Evolutionary conservation across 1,140 invertebrate genomes (phyloP).

Genomic region (Chlorops oryzae): DNA sequence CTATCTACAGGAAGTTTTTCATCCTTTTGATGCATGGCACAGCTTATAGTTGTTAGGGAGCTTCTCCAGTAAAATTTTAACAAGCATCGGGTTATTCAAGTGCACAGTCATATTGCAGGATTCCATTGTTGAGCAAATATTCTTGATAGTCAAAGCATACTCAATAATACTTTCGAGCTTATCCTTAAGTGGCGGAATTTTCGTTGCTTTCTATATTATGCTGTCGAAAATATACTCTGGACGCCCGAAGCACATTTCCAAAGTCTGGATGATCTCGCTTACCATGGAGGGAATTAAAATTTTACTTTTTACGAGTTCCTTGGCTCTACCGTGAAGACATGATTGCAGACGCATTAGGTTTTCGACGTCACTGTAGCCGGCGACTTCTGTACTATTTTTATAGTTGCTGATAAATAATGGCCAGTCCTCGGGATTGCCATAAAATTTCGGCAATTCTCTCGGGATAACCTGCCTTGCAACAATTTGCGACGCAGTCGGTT

Average conservation of each 20-base stretch:
- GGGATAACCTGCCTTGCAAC: slow-evolving; percentile 1
- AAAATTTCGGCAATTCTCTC: slow-evolving; percentile 3
- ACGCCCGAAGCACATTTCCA: slow-evolving; percentile 7
- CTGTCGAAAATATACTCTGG: slow-evolving; percentile 5
- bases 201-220: neutral
- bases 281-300: neutral
- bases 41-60: slow-evolving; percentile 9
- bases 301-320: slow-evolving; percentile 5
- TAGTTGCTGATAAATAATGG: slow-evolving; percentile 7
- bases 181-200: slow-evolving; percentile 4
- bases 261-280: slow-evolving; percentile 8
- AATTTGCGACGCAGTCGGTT: slow-evolving; percentile 6
- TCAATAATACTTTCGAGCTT: slow-evolving; percentile 7
- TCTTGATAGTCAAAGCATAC: slow-evolving; percentile 6
- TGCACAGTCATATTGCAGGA: slow-evolving; percentile 3
- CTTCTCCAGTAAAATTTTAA: slow-evolving; percentile 6
- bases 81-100: slow-evolving; percentile 5
- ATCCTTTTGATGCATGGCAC: slow-evolving; percentile 7
- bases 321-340: neutral
- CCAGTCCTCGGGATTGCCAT: slow-evolving; percentile 11
- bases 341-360: too few relatives aligned
- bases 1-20: neutral
- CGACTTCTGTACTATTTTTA: slow-evolving; percentile 5
- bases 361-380: too few relatives aligned
- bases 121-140: slow-evolving; percentile 11